phyloP scores from a whole-genome alignment of 2,797 vertebrate genomes.

The Sarcophilus harrisii region DNA sequence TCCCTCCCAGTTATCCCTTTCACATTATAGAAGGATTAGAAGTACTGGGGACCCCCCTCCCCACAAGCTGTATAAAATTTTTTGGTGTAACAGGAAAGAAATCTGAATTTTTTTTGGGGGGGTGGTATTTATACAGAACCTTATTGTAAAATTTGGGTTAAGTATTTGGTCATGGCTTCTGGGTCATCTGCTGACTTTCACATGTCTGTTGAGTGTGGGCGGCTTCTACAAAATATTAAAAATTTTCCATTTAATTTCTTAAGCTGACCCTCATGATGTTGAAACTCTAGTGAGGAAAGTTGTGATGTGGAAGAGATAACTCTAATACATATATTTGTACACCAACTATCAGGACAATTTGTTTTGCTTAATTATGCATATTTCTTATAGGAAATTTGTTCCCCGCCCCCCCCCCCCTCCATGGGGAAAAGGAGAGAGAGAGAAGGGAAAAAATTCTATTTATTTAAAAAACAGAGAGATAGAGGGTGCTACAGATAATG shows the following conservation, averaged over 20 bases:
- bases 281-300: not conserved
- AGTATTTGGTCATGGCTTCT: not conserved
- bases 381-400: not conserved
- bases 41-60: too few relatives aligned
- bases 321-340: not conserved
- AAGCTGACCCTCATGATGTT: not conserved
- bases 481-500: not conserved
- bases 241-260: not conserved
- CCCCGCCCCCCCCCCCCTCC: not conserved
- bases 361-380: not conserved
- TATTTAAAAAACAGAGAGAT: not conserved
- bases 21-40: too few relatives aligned
- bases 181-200: not conserved
- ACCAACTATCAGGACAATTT: not conserved
- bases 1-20: too few relatives aligned
- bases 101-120: not conserved
- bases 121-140: not conserved
- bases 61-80: not conserved
- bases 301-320: not conserved
- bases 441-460: not conserved
- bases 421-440: not conserved
- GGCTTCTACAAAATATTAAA: not conserved
- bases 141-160: not conserved
- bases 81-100: not conserved
- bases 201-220: not conserved